Evolutionary conservation across 1,140 invertebrate genomes (phyloP), one percentile per base, ranked within the genome.

Genomic region (Ridgeia piscesae): DNA sequence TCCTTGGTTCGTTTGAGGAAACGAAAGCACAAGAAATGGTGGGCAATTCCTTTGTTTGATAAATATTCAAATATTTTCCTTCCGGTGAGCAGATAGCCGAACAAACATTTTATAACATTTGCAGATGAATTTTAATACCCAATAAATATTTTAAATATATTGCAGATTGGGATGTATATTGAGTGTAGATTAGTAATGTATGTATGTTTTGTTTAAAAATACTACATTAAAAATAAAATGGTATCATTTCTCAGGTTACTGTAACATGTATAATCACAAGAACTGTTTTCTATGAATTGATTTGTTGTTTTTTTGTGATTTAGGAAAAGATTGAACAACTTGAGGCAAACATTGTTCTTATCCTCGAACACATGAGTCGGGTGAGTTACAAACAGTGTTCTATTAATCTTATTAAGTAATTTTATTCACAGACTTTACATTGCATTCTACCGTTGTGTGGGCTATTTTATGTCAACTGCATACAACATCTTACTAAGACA

Each of bases 1-100:
- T 98, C 95, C 96, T 98, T 95, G 95, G 96, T 0, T 97, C 97
- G 0, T 98, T 97, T 95, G 97, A 98, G 94, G 96, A 97, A 58
- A 97, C 96, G 93, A 97, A 97, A 93, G 95, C 95, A 4, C 97
- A 97, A 89, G 98, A 98, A 96, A 94, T 96, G 89, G 95, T 95
- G 94, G 94, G 94, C 94, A 89, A 11, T 91, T 89, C 48, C 21
- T 34, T 90, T 34, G 58, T 8, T 11, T 42, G 11, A 42, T 77
- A 77, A 31, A 77, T 77, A 31, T 8, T 21, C 27, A 2, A 77
- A 77, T 31, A 9, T 27, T 77, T 77, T 21, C 27, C 11, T 42
- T 42, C 42, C 42, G 4, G 42, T 6, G 4, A 42, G 42, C 4
- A 11, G 42, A 11, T 42, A 6, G 4, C 4, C 4, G 11, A 6